phyloP scores from a whole-genome alignment of 1,140 invertebrate species.

The Anastrepha ludens region DNA sequence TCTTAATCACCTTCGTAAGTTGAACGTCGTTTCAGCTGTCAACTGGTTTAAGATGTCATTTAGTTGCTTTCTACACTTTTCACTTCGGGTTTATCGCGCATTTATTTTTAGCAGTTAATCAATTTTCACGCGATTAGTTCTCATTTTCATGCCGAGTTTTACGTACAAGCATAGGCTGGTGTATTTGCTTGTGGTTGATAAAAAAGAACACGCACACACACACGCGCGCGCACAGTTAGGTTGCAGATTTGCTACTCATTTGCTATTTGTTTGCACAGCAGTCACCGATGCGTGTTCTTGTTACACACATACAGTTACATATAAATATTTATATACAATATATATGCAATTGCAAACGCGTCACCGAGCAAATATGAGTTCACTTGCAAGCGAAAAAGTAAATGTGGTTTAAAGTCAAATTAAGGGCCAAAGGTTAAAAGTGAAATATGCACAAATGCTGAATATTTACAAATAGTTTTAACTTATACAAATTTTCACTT shows the following conservation, averaged over 20 bases:
- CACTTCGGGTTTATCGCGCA: not conserved
- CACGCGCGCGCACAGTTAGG: not conserved
- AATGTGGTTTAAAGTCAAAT: not conserved
- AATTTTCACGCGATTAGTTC: not conserved
- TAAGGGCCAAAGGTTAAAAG: not conserved
- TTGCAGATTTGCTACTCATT: too few species aligned
- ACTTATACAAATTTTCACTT: not conserved
- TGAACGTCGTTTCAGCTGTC: not conserved
- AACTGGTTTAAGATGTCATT: not conserved
- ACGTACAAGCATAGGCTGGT: not conserved
- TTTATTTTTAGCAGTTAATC: constrained; percentile 50
- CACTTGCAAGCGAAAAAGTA: not conserved
- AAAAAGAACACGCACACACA: not conserved
- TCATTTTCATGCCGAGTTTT: not conserved
- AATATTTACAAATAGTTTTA: not conserved
- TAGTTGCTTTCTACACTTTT: not conserved
- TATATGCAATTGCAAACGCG: not conserved
- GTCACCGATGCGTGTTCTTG: too few species aligned
- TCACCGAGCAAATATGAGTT: not conserved
- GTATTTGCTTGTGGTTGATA: not conserved
- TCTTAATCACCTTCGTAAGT: too few species aligned
- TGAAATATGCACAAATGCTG: not conserved
- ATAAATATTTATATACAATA: not conserved
- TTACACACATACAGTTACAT: not conserved
- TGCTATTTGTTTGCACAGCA: too few species aligned